Evolutionary conservation across 2,797 vertebrate genomes (phyloP), one percentile per base, ranked within the genome.

Genomic region (Furcifer pardalis): DNA sequence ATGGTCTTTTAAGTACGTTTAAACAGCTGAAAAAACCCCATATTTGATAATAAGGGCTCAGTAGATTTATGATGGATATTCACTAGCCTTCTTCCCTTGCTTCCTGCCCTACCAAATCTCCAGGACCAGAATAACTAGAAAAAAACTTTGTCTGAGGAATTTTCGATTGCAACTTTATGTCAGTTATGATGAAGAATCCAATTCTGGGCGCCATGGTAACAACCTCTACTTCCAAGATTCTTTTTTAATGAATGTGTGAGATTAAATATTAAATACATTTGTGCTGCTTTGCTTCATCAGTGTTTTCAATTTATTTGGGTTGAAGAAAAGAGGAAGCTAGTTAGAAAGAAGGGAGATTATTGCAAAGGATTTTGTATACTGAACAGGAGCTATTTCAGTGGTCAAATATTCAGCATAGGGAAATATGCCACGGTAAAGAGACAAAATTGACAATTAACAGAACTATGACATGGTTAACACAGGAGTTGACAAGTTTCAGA

Each of bases 61-160:
- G 0, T 1, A 5, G 23, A 19, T 0, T 0, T 56, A 7, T 65
- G 10, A 2, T 44, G 56, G 23, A 65, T 0, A 0, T 0, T 0
- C 0, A 35, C 74, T 0, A 4, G 52, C 52, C 5, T 17, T 7
- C 2, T 12, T 40, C 60, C 44, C 37, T 30, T 72, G 49, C 49
- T 15, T 52, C 49, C 49, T 52, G 49, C 13, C 52, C 52, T 19
- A 19, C 52, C 52, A 56, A 27, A 27, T 59, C 19, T 32, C n/a
- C 25, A 68, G 30, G 62, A 19, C 0, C 21, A 23, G 59, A 66
- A 37, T 25, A 83, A 0, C 1, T 78, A 42, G 76, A 56, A 27
- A 15, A 30, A 27, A 0, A 0, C 2, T 25, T 23, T 5, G 62
- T 66, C 37, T 0, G 0, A 1, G 10, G 63, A 23, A 82, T 4